phyloP scores from a whole-genome alignment of 2,113 vertebrate genomes.

The Sinocyclocheilus anophthalmus region DNA sequence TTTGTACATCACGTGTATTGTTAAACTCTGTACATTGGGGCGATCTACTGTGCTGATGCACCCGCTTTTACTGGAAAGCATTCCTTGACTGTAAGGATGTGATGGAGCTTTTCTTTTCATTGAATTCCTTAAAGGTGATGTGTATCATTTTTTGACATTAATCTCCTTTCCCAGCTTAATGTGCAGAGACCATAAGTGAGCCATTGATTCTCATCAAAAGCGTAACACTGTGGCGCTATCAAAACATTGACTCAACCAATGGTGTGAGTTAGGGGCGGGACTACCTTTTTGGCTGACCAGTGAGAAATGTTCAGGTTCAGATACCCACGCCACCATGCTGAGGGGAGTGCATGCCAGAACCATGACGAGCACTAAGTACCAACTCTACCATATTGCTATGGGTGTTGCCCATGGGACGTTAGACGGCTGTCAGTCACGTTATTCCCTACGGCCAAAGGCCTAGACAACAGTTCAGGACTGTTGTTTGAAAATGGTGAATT shows the following conservation, averaged over 20 bases:
- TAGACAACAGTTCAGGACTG: neutral
- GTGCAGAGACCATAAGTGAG: too few species aligned
- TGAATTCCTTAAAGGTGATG: constrained; percentile 4
- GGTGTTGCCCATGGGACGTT: too few species aligned
- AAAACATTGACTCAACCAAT: neutral
- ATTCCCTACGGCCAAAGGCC: too few species aligned
- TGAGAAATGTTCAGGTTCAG: too few species aligned
- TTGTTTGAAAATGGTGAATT: neutral
- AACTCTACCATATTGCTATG: too few species aligned
- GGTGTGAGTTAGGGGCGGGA: too few species aligned
- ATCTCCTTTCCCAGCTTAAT: neutral
- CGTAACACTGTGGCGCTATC: neutral
- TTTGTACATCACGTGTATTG: constrained; percentile 67
- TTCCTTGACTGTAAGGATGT: constrained; percentile 1
- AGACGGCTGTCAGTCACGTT: too few species aligned
- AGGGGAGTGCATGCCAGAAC: too few species aligned
- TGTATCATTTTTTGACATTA: neutral
- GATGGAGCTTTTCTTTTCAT: neutral
- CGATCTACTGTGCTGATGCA: constrained; percentile 63
- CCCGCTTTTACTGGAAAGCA: constrained; percentile 56
- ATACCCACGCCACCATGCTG: too few species aligned
- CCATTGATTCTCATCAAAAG: constrained; percentile 8
- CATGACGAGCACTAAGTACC: too few species aligned
- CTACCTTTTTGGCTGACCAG: too few species aligned
- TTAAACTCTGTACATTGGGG: constrained; percentile 55